These are phyloP conservation scores for Theonella swinhoei DNA, from an alignment of 37 sponge, comb jelly and placozoan species.

Conservation along the genomic window DNA sequence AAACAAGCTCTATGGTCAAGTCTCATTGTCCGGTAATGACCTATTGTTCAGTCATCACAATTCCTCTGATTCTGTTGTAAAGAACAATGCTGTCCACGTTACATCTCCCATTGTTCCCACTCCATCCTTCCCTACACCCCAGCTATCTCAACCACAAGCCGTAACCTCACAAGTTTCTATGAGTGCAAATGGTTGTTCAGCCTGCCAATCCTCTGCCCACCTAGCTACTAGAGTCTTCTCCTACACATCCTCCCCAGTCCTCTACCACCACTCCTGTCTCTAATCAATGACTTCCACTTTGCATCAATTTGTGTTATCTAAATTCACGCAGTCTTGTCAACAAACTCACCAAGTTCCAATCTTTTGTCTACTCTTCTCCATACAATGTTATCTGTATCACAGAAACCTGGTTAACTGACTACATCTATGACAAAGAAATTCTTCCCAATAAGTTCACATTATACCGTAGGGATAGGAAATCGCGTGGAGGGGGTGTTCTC, in stretches of 20 bases:
- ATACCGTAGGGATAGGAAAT: conserved; percentile 41
- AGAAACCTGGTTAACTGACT: conserved; percentile 33
- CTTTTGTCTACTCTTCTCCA: conserved; percentile 13
- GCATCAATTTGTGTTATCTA: neutral
- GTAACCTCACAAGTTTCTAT: neutral
- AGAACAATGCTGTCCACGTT: neutral
- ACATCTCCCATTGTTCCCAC: neutral
- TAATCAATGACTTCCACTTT: neutral
- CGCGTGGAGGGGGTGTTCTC: conserved; percentile 43
- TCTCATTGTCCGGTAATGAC: neutral
- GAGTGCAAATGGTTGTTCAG: neutral
- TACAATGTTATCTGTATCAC: conserved; percentile 23
- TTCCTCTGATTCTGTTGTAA: neutral
- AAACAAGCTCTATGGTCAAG: neutral
- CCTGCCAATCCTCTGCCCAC: neutral
- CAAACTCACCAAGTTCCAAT: conserved; percentile 14
- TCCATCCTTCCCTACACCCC: neutral
- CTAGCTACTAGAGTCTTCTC: neutral
- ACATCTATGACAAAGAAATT: conserved; percentile 33
- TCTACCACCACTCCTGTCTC: neutral
- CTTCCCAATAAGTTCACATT: conserved; percentile 19
- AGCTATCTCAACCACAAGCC: neutral
- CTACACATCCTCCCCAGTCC: neutral
- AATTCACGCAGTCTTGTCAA: conserved; percentile 47
- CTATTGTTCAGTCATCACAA: neutral